phyloP scores from a whole-genome alignment of 2,797 vertebrate genomes.

The Perdix hodgsoniae region DNA sequence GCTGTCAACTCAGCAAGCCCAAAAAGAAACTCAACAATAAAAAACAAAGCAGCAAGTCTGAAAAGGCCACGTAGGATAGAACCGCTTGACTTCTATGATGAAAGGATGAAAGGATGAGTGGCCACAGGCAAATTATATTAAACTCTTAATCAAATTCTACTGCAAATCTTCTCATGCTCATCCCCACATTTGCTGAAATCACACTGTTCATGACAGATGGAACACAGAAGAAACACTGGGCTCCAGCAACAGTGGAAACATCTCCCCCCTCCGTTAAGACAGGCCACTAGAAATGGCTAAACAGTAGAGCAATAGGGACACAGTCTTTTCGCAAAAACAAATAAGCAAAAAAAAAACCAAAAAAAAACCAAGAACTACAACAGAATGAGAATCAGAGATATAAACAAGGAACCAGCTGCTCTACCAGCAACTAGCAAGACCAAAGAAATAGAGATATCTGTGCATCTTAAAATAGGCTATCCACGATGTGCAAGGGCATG shows the following conservation, averaged over 20 bases:
- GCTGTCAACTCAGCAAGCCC: background rate
- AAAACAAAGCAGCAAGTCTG: background rate
- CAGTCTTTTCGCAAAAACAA: background rate
- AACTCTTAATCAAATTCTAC: background rate
- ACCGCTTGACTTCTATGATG: background rate
- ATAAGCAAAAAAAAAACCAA: background rate
- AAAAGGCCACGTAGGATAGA: background rate
- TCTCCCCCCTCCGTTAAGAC: background rate
- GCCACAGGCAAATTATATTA: background rate
- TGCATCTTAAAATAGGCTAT: constrained; percentile 55
- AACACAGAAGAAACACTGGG: background rate
- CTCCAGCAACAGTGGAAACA: background rate
- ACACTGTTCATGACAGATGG: background rate
- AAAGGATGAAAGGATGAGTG: background rate
- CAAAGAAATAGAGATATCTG: constrained; percentile 53
- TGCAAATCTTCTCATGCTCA: background rate
- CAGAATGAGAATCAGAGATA: background rate
- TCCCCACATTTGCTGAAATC: background rate
- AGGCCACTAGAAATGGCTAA: background rate
- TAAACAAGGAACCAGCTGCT: constrained; percentile 62
- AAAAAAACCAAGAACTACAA: background rate
- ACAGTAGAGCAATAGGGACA: background rate
- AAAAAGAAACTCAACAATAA: background rate
- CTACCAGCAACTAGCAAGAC: constrained; percentile 15
- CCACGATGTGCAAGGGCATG: background rate